These are phyloP conservation scores for Babyrousa celebensis DNA, from an alignment of 2,797 vertebrate species.

Conservation along the genomic window DNA sequence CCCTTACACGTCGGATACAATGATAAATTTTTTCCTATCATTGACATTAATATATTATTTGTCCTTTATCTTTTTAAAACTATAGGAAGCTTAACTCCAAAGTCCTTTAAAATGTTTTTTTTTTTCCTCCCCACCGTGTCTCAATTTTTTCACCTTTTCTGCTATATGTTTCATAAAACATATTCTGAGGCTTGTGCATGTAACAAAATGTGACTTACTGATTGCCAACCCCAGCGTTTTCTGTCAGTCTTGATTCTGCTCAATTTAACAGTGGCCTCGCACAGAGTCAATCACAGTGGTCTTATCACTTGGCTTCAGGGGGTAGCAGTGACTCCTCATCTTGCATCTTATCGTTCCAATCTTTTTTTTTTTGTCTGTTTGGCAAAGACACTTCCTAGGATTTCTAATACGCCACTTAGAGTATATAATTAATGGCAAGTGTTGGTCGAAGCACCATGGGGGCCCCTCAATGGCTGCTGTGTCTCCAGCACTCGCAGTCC, in stretches of 20 bases:
- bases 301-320: conserved; percentile 52
- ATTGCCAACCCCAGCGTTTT: conserved; percentile 55
- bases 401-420: conserved; percentile 56
- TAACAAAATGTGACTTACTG: conserved; percentile 70
- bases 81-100: background rate
- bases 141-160: background rate
- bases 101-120: background rate
- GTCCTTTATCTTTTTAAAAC: background rate
- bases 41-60: background rate
- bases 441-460: background rate
- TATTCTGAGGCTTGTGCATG: conserved; percentile 55
- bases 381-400: conserved; percentile 60
- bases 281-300: conserved; percentile 71
- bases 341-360: conserved; percentile 73
- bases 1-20: background rate
- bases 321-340: conserved; percentile 63
- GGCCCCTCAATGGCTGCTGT: background rate
- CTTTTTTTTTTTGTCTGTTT: conserved; percentile 50
- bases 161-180: conserved; percentile 75
- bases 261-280: conserved; percentile 77
- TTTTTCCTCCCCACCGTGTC: background rate
- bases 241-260: conserved; percentile 81
- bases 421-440: conserved; percentile 13
- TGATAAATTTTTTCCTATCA: background rate
- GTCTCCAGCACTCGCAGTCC: conserved; percentile 12